Evolutionary conservation across 2,797 vertebrate genomes (phyloP).

Genomic region (Esox masquinongy): DNA sequence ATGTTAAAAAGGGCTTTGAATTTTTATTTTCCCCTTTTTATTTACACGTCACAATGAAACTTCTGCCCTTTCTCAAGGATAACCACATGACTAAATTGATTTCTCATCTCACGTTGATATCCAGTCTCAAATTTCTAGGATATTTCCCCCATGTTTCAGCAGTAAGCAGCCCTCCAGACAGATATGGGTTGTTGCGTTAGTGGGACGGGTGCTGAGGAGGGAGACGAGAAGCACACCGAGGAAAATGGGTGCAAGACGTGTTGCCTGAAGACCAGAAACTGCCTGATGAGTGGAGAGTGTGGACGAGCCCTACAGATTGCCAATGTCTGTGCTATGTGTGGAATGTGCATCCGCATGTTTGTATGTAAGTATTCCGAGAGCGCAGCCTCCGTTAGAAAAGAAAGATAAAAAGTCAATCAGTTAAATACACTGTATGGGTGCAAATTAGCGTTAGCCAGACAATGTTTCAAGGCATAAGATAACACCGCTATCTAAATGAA

Average conservation of each 20-base stretch:
- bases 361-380: constrained; percentile 43
- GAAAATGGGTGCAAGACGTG: constrained; percentile 41
- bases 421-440: too few relatives aligned
- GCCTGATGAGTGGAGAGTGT: constrained; percentile 53
- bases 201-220: constrained; percentile 23
- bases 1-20: too few relatives aligned
- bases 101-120: too few relatives aligned
- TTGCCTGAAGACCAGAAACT: constrained; percentile 36
- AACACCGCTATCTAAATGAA: not conserved
- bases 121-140: too few relatives aligned
- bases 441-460: not conserved
- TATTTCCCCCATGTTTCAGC: not conserved
- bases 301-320: constrained; percentile 45
- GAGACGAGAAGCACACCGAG: constrained; percentile 38
- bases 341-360: constrained; percentile 46
- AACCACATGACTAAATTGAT: too few relatives aligned
- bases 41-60: too few relatives aligned
- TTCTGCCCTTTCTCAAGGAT: too few relatives aligned
- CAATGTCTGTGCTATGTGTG: constrained; percentile 38
- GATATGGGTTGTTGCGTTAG: constrained; percentile 31
- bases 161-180: constrained; percentile 1
- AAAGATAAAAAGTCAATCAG: not conserved
- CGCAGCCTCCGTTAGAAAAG: not conserved
- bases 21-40: too few relatives aligned
- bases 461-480: not conserved